A percentile compares a stretch with the other conserved stretches of the same genome.
Evolutionary conservation across 2,888 invertebrate genomes (phyloP).

Genomic region (Boloria selene): DNA sequence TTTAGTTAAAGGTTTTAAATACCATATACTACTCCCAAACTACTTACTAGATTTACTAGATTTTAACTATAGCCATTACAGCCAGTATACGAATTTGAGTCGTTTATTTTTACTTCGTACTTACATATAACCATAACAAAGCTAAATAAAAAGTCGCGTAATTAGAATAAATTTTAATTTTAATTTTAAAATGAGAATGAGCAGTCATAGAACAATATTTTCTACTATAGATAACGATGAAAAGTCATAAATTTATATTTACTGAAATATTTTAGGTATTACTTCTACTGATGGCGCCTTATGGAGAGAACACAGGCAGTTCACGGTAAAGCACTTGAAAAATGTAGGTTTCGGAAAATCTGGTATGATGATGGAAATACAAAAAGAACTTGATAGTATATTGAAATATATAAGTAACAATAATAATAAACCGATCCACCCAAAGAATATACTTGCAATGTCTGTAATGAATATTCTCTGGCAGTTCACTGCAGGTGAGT

Average conservation of each 20-base stretch:
- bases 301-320: conserved; percentile 86
- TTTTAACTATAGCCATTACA: not conserved
- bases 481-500: conserved; percentile 85
- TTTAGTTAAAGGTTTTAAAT: too few relatives aligned
- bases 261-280: conserved; percentile 73
- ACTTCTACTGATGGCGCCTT: conserved; percentile 86
- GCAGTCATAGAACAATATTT: too few relatives aligned
- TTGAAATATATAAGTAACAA: conserved; percentile 66
- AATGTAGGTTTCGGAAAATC: conserved; percentile 84
- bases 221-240: too few relatives aligned
- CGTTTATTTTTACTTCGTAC: too few relatives aligned
- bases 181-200: too few relatives aligned
- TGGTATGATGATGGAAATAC: conserved; percentile 83
- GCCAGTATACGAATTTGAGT: too few relatives aligned
- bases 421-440: conserved; percentile 63
- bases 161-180: too few relatives aligned
- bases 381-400: conserved; percentile 80
- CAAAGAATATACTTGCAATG: conserved; percentile 81
- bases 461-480: conserved; percentile 87
- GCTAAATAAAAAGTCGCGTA: too few relatives aligned
- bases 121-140: too few relatives aligned
- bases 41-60: too few relatives aligned
- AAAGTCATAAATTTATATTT: not conserved
- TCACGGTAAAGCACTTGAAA: conserved; percentile 84
- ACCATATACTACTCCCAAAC: too few relatives aligned